A percentile compares a stretch with the other conserved stretches of the same genome.
Evolutionary conservation across 2,113 vertebrate genomes (phyloP).

Genomic region (Stictonetta naevosa): DNA sequence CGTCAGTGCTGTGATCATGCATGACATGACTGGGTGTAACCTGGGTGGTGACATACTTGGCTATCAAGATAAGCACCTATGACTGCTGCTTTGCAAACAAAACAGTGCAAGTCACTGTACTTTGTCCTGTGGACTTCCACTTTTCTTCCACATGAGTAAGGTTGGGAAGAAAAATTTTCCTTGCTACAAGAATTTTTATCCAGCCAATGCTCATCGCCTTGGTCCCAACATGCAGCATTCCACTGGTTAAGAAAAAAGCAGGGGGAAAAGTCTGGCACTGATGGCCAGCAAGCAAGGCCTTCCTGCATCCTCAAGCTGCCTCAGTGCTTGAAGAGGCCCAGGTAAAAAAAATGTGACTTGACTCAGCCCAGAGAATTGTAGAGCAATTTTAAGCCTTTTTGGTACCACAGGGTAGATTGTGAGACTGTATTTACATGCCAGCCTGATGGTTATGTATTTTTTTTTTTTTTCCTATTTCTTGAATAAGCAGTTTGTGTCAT

Average conservation of each 20-base stretch:
- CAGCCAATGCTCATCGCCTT: neutral
- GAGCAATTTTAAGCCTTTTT: neutral
- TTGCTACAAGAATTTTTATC: neutral
- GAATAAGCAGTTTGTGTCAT: neutral
- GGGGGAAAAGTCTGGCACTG: neutral
- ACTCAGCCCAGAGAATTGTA: neutral
- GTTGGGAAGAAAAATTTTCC: neutral
- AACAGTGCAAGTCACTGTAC: neutral
- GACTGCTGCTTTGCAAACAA: neutral
- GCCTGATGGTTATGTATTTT: neutral
- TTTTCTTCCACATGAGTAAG: neutral
- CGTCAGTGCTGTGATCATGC: neutral
- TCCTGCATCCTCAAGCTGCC: neutral
- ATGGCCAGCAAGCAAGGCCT: neutral
- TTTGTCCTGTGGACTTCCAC: neutral
- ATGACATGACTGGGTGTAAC: neutral
- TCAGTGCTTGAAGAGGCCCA: neutral
- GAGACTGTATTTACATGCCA: constrained; percentile 18
- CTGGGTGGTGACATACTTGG: neutral
- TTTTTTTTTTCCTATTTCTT: neutral
- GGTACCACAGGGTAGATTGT: neutral
- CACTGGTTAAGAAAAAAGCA: neutral
- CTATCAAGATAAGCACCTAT: constrained; percentile 20
- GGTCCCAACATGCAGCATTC: neutral
- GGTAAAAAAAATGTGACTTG: neutral